phyloP scores from a whole-genome alignment of 2,797 vertebrate genomes.

The Mormyrus proboscirostris region DNA sequence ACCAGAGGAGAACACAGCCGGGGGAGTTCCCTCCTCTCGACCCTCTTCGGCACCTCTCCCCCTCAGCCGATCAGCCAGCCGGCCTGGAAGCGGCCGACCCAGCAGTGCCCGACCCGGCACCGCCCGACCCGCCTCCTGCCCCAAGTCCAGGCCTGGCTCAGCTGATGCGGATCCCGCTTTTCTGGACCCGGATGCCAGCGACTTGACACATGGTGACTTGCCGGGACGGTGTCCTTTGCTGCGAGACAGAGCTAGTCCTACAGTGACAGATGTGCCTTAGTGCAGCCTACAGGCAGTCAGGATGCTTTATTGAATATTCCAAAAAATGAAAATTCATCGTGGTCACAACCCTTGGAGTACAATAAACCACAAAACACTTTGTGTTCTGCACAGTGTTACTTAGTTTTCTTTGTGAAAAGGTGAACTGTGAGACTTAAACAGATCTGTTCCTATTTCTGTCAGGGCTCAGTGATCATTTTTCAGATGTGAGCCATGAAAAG shows the following conservation, averaged over 20 bases:
- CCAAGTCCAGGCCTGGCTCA: slow-evolving; percentile 48
- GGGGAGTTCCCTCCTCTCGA: slow-evolving; percentile 33
- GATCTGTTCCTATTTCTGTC: background rate
- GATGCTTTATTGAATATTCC: background rate
- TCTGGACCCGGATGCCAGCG: slow-evolving; percentile 64
- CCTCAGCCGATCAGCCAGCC: slow-evolving; percentile 30
- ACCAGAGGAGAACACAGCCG: slow-evolving; percentile 40
- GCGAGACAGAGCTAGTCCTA: background rate
- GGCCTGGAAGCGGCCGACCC: slow-evolving; percentile 25
- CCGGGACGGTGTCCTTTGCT: background rate
- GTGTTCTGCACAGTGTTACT: background rate
- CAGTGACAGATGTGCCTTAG: background rate
- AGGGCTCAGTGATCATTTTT: background rate
- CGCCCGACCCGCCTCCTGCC: slow-evolving; percentile 7
- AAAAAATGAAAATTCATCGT: background rate
- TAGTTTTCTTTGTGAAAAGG: background rate
- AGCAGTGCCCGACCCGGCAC: background rate
- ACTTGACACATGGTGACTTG: slow-evolving; percentile 76
- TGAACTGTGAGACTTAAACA: background rate
- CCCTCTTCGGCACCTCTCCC: slow-evolving; percentile 39
- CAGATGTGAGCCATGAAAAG: background rate
- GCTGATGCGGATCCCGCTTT: slow-evolving; percentile 43
- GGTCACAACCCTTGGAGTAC: background rate
- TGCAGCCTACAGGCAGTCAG: background rate
- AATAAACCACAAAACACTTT: background rate